Conservation (phyloP, 2,797 vertebrate species). For the Crenuchus spilurus region DNA sequence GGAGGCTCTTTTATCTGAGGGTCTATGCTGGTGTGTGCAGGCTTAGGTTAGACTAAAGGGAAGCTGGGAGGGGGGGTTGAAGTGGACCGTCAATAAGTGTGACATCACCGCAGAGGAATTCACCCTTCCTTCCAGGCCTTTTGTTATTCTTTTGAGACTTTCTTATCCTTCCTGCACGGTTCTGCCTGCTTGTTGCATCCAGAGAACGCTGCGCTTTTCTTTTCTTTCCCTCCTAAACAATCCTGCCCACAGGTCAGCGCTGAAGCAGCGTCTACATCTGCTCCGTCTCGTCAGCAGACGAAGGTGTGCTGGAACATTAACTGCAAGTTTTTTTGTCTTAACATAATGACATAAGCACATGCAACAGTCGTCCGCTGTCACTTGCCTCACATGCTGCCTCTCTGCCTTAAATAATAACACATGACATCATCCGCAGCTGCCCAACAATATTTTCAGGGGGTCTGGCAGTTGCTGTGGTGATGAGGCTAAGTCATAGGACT, state of each 20-base stretch:
- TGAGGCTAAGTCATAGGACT: slow-evolving; percentile 60
- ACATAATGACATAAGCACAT: slow-evolving; percentile 77
- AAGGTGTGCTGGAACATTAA: slow-evolving; percentile 41
- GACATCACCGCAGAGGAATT: slow-evolving; percentile 80
- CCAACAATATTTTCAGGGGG: slow-evolving; percentile 67
- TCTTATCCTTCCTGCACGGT: slow-evolving; percentile 53
- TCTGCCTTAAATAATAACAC: slow-evolving; percentile 69
- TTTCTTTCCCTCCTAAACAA: slow-evolving; percentile 1
- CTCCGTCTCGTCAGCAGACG: neutral
- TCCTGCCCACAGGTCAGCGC: slow-evolving; percentile 8
- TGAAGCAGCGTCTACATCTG: slow-evolving; percentile 20
- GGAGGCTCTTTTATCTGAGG: slow-evolving; percentile 1
- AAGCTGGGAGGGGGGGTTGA: slow-evolving; percentile 36
- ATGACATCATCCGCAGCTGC: slow-evolving; percentile 81
- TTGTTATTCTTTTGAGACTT: slow-evolving; percentile 76
- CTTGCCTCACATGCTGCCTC: slow-evolving; percentile 42
- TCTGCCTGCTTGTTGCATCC: slow-evolving; percentile 35
- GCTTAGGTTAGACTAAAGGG: slow-evolving; percentile 40
- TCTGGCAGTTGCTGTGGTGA: slow-evolving; percentile 69
- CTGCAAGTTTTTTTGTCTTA: slow-evolving; percentile 45
- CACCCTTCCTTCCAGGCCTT: slow-evolving; percentile 74
- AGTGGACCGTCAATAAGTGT: slow-evolving; percentile 60
- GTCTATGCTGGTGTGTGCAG: slow-evolving; percentile 44
- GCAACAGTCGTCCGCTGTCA: slow-evolving; percentile 56
- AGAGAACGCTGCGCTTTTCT: neutral